Base-by-base conservation (phyloP, 2,113 vertebrate genomes). In the Aphyosemion australe region DNA sequence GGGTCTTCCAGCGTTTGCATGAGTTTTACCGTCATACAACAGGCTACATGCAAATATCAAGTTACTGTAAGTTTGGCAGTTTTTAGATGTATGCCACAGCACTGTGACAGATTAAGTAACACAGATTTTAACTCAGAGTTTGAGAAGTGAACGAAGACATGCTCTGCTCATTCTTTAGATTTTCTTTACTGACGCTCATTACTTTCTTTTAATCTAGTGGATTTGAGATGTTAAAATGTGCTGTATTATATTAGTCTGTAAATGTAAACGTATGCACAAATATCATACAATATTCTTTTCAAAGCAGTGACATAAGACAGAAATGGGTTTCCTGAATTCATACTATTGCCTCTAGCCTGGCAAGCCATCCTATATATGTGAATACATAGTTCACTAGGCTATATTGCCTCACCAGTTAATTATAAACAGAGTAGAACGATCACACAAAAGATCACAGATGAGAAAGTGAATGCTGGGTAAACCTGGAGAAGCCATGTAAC, bases 41-140 rank as follows among this genome's bases (percentile, higher is more conserved):
- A 0, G 19, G 39, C 46, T 48, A 67, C 45, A 69, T 67, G 42
- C 69, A 73, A 65, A 70, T 61, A 64, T 74, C 18, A 19, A 14
- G 52, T 45, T 75, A 77, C 67, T 54, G 59, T 81, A 26, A 56
- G 78, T 65, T 76, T 53, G 47, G 69, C 74, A 73, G 58, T 32
- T 37, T 46, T 56, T 20, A 43, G 41, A 66, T 68, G 64, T 49
- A 20, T 71, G 72, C 78, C 37, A 12, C 70, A 55, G 26, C 67
- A 62, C 81, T 75, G 75, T 82, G 80, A 80, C 65, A 74, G 74
- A 46, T 57, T 50, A 46, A 66, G 72, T 34, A 53, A 62, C 50
- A 8, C 70, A 84, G 86, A 88, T 87, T 87, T 87, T 26, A 26
- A 26, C 26, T 5, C 26, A 26, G 26, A 89, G 82, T 64, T 78